Conservation (phyloP, 2,113 vertebrate genomes). For the Chrysochloris asiatica region DNA sequence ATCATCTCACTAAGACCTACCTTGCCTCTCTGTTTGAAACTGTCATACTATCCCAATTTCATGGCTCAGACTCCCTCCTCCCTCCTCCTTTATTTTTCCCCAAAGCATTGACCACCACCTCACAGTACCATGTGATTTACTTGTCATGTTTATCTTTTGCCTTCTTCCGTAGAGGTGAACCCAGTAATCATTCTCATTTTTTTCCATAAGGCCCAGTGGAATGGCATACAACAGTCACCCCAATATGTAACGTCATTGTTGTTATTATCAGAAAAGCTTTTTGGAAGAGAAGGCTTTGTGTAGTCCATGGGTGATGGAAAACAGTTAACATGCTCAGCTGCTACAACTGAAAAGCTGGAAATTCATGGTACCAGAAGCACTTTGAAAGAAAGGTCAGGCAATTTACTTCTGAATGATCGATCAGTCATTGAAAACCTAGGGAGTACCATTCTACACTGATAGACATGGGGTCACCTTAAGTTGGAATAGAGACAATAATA, state of each 20-base stretch:
- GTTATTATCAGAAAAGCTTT: not conserved
- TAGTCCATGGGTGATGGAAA: not conserved
- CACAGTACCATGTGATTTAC: not conserved
- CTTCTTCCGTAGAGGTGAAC: not conserved
- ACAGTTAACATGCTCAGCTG: not conserved
- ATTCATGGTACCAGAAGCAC: not conserved
- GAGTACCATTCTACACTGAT: not conserved
- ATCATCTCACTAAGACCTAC: not conserved
- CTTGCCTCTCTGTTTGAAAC: not conserved
- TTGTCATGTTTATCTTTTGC: not conserved
- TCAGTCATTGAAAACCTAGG: not conserved
- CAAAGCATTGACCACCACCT: not conserved
- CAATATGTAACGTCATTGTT: not conserved
- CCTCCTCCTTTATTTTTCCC: not conserved
- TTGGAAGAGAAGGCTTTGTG: not conserved
- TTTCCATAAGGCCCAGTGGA: not conserved
- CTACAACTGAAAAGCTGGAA: not conserved
- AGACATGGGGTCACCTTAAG: not conserved
- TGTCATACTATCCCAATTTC: not conserved
- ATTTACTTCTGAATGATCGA: not conserved
- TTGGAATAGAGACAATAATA: not conserved
- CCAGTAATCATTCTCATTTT: not conserved
- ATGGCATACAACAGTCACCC: not conserved
- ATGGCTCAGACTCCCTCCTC: not conserved
- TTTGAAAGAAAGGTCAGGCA: not conserved